phyloP scores from a whole-genome alignment of 64 coral and sea anemone genomes.

The Pocillopora damicornis region DNA sequence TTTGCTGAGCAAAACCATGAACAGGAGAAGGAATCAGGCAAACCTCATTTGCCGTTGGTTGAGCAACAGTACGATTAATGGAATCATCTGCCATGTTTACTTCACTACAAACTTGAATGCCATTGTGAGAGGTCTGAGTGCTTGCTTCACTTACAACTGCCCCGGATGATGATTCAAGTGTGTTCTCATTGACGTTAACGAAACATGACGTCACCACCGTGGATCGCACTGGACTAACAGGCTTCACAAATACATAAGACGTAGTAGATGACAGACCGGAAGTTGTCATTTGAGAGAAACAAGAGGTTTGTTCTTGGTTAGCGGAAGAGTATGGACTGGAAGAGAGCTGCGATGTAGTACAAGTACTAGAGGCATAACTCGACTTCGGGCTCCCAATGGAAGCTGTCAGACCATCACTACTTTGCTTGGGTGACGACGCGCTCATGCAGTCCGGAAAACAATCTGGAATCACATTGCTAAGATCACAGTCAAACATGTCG shows the following conservation, averaged over 20 bases:
- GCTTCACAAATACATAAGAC: conserved; percentile 21
- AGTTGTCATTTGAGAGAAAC: not conserved
- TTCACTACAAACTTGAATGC: not conserved
- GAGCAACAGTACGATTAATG: not conserved
- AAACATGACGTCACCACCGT: conserved; percentile 25
- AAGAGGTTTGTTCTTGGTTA: not conserved
- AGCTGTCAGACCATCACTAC: conserved; percentile 1
- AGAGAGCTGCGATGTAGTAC: not conserved
- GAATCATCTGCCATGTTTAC: not conserved
- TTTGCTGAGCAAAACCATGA: not conserved
- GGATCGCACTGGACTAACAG: conserved; percentile 8
- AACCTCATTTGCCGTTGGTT: not conserved
- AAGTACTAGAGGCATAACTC: not conserved
- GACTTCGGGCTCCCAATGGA: conserved; percentile 9
- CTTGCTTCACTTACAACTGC: not conserved
- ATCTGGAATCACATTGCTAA: conserved; percentile 59
- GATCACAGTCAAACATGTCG: conserved; percentile 64
- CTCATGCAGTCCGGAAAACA: conserved; percentile 40
- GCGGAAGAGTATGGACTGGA: not conserved
- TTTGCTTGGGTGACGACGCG: not conserved
- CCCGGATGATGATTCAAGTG: not conserved
- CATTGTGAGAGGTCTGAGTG: not conserved
- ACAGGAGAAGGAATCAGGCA: not conserved
- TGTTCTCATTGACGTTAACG: conserved; percentile 11
- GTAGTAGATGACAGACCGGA: not conserved